Conservation (phyloP, 2,113 vertebrate species). For the Dermatemys mawii region DNA sequence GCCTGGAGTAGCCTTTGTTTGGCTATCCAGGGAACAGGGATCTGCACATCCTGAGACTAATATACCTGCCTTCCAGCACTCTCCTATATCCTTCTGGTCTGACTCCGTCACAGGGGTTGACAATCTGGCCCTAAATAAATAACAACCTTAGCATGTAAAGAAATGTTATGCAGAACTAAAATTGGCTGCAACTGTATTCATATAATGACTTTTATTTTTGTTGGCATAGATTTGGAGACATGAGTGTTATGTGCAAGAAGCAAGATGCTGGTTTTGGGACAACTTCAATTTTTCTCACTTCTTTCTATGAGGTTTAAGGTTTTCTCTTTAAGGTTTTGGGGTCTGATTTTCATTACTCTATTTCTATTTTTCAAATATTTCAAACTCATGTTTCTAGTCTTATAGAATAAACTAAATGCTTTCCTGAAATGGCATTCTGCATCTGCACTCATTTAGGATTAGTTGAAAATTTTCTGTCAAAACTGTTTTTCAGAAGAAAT, state of each 20-base stretch:
- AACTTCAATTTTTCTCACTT: not conserved
- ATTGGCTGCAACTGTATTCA: not conserved
- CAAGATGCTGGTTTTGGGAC: not conserved
- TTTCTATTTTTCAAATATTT: not conserved
- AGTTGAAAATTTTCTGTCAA: not conserved
- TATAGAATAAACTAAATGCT: not conserved
- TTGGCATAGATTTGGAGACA: not conserved
- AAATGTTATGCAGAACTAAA: not conserved
- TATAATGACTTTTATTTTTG: not conserved
- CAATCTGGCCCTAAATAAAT: not conserved
- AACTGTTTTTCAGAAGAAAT: not conserved
- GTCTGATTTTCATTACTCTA: not conserved
- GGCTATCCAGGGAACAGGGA: too few species aligned
- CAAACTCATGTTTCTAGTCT: not conserved
- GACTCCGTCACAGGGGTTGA: too few species aligned
- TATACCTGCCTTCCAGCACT: too few species aligned
- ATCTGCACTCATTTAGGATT: not conserved
- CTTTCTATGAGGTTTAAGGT: not conserved
- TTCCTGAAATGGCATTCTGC: not conserved
- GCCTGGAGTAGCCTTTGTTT: too few species aligned
- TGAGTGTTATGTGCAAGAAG: not conserved
- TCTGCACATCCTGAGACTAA: too few species aligned
- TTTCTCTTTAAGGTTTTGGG: not conserved
- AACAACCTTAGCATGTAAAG: not conserved
- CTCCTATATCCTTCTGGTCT: too few species aligned